phyloP scores from a whole-genome alignment of 2,113 vertebrate species.

The Cisticola juncidis region DNA sequence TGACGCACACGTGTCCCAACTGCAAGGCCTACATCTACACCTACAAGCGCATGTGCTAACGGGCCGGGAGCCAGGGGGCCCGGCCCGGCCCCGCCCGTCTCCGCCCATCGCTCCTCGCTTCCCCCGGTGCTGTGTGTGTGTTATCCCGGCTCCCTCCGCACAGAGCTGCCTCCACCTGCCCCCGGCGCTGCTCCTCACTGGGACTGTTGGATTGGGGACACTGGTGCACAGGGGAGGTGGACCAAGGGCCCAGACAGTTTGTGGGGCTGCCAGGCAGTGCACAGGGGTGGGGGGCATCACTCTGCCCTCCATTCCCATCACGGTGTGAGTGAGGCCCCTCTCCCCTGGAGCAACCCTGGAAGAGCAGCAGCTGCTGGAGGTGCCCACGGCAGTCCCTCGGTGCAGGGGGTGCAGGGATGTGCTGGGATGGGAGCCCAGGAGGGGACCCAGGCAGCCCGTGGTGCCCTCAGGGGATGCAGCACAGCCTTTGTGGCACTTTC shows the following conservation, averaged over 20 bases:
- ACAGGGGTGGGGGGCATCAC: neutral
- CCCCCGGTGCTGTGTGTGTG: neutral
- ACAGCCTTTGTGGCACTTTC: neutral
- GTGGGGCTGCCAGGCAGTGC: neutral
- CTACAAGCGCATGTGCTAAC: conserved; percentile 97
- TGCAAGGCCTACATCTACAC: conserved; percentile 99
- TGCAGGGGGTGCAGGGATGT: neutral
- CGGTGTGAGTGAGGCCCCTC: neutral
- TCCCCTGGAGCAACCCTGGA: neutral
- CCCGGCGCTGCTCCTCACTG: neutral
- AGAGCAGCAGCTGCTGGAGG: neutral
- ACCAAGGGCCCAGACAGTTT: neutral
- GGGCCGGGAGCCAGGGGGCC: neutral
- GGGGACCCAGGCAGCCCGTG: neutral
- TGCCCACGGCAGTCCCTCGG: neutral
- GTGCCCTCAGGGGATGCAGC: neutral
- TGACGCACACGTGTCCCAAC: conserved; percentile 96
- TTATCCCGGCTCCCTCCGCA: neutral
- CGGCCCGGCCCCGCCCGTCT: neutral
- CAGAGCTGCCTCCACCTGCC: neutral
- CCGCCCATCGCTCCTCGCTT: neutral
- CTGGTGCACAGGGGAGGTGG: neutral
- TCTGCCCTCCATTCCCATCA: neutral
- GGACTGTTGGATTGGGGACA: rapidly evolving
- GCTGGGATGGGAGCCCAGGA: neutral